Base-by-base conservation (phyloP, 2,797 vertebrate species). In the Chelon auratus region DNA sequence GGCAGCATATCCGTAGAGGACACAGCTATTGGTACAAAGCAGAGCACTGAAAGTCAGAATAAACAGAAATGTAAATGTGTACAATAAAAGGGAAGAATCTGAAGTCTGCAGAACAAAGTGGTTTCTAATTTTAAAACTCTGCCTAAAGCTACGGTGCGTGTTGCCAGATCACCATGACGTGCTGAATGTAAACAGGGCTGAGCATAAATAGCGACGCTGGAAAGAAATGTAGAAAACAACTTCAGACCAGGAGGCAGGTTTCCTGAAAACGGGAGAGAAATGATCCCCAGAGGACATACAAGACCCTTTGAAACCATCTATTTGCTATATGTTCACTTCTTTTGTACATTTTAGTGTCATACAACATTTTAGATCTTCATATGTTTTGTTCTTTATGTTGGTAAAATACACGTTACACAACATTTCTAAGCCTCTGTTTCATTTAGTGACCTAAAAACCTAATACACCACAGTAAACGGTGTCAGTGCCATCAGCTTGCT, bases 111-210 rank as follows among this genome's bases (percentile, higher is more conserved):
- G 13, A 20, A 63, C 5, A 64, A 10, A 33, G 6, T 36, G 55
- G 4, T 40, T 70, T 79, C 22, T 47, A 47, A 36, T 78, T 78
- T 65, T 39, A 39, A 42, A 80, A 47, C 40, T 47, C 62, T 37
- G 50, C 36, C 15, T 43, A 26, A 63, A 68, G 58, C 17, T 6
- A 11, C 30, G 7, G 30, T 33, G 7, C 9, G 12, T 30, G n/a
- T 58, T 33, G 43, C 24, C 47, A 15, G 15, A 42, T 55, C n/a
- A 40, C 53, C 39, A 1, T 73, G 66, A 64, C 30, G 42, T 45
- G 37, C 55, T 61, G 63, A 66, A 67, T 13, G n/a, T 60, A 60
- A 79, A 75, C 45, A 61, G 33, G 56, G 14, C 36, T 54, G 3
- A 62, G 39, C 15, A 61, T 60, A 45, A 78, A 69, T 15, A 72